Conservation (phyloP, 2,888 invertebrate genomes). For the Polymixis flavicincta region DNA sequence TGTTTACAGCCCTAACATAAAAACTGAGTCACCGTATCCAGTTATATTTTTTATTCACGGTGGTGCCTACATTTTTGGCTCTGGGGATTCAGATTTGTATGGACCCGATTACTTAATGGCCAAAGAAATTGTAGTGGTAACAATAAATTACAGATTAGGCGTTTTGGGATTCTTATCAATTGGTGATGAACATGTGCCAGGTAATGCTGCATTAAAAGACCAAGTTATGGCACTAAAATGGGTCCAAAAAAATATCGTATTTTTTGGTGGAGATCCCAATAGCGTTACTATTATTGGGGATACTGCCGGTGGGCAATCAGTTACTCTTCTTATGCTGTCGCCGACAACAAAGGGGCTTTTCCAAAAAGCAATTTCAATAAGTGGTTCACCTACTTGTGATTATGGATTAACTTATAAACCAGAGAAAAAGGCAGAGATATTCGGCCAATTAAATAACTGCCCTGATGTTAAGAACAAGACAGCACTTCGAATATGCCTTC, state of each 20-base stretch:
- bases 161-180: conserved; percentile 54
- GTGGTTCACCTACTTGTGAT: conserved; percentile 74
- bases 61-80: conserved; percentile 74
- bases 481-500: conserved; percentile 73
- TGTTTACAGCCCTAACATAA: conserved; percentile 74
- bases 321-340: conserved; percentile 69
- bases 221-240: too few relatives aligned
- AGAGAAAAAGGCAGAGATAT: conserved; percentile 66
- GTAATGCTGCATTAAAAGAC: too few relatives aligned
- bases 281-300: conserved; percentile 77
- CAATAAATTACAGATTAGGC: conserved; percentile 77
- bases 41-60: conserved; percentile 80
- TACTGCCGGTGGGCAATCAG: conserved; percentile 74
- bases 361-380: conserved; percentile 72
- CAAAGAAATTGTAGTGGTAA: conserved; percentile 75
- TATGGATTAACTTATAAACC: conserved; percentile 71
- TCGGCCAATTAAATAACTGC: conserved; percentile 71
- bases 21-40: conserved; percentile 63
- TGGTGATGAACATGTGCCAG: too few relatives aligned
- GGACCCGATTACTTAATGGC: conserved; percentile 78
- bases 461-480: conserved; percentile 68
- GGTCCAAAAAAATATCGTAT: too few relatives aligned
- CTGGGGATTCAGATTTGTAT: conserved; percentile 70
- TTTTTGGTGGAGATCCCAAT: too few relatives aligned
- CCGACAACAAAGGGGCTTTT: conserved; percentile 76